Evolutionary conservation across 2,113 vertebrate genomes (phyloP).

Genomic region (Oncorhynchus masou): DNA sequence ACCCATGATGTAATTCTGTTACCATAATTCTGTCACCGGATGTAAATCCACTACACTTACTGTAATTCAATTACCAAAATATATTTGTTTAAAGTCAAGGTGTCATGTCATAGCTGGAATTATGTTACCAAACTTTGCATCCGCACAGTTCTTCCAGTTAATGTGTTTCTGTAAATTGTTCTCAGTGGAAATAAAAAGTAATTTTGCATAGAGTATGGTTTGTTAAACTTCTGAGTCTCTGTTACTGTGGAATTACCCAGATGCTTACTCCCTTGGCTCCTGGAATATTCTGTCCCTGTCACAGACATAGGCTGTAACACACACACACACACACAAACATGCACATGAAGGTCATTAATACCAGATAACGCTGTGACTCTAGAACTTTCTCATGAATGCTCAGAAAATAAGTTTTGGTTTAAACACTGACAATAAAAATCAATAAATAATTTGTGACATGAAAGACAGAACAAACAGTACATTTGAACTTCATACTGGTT

Average conservation of each 20-base stretch:
- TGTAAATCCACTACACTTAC: too few relatives aligned
- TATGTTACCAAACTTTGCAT: too few relatives aligned
- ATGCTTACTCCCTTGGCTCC: constrained; percentile 15
- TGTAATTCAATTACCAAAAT: too few relatives aligned
- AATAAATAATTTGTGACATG: not conserved
- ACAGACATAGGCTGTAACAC: not conserved
- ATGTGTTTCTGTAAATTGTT: too few relatives aligned
- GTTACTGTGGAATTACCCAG: not conserved
- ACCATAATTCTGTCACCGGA: too few relatives aligned
- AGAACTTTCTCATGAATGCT: not conserved
- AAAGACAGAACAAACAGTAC: not conserved
- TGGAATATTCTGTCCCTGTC: not conserved
- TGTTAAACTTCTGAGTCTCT: too few relatives aligned
- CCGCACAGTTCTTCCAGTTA: too few relatives aligned
- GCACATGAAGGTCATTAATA: not conserved
- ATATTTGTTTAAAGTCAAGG: too few relatives aligned
- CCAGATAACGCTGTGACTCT: not conserved
- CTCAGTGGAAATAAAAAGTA: too few relatives aligned
- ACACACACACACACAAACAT: not conserved
- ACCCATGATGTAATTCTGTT: too few relatives aligned
- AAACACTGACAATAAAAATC: not conserved
- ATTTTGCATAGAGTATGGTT: too few relatives aligned
- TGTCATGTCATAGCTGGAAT: too few relatives aligned
- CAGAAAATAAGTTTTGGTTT: not conserved
- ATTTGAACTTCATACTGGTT: not conserved